Base-by-base conservation (phyloP, 1,140 invertebrate genomes). In the Caenorhabditis tropicalis region DNA sequence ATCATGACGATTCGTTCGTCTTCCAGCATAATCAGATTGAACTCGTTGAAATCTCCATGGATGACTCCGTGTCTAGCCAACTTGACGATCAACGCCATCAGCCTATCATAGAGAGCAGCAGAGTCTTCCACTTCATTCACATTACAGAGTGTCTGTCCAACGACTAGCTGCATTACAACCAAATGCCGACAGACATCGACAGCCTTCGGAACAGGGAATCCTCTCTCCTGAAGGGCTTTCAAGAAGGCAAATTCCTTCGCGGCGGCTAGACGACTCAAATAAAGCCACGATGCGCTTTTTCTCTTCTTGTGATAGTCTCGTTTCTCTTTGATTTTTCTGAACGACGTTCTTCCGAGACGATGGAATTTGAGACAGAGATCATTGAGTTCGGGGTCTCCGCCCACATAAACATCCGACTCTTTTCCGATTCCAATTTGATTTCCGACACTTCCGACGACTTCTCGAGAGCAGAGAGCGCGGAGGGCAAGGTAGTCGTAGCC, bases 31-130 rank as follows among this genome's bases (percentile, higher is more conserved):
- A 98, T 96, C 60, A 98, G 94, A 91, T 98, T 99, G 91, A 99
- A 99, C 93, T 99, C 98, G 92, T 99, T 99, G 89, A 98, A 99
- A 93, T 99, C 98, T 2, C 97, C 95, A 92, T 99, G 98, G 89
- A 99, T 99, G 0, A 99, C 95, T 0, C 98, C 98, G 82, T 89
- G 91, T 92, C 96, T 95, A 29, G 95, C 98, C 43, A 99, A 93
- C 84, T 94, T 94, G 0, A 98, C 94, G 82, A 99, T 95, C 5
- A 99, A 92, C 89, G 96, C 94, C 97, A 99, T 99, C 83, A 98
- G 93, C 88, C 97, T 95, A 89, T 98, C 96, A 91, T 98, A 99
- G 0, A 99, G 92, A 15, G 91, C 92, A 88, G 95, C 95, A 0
- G 95, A 93, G 91, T 98, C 94, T 4, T 94, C 92, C 3, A 98